Evolutionary conservation across 2,797 vertebrate species (phyloP), one percentile per base, ranked within the genome.

Genomic region (Esox masquinongy): DNA sequence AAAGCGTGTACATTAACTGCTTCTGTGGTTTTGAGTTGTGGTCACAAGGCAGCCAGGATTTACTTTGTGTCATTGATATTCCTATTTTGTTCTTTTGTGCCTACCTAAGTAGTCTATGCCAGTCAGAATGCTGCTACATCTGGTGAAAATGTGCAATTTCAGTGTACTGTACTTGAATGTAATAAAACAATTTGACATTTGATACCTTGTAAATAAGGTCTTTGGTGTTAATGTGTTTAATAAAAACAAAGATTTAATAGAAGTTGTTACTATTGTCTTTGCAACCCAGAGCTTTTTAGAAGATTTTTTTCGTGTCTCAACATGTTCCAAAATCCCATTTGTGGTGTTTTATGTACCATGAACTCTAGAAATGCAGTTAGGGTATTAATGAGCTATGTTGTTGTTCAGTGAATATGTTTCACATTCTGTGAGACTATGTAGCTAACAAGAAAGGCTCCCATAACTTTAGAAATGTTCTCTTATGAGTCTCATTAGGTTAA

Each of bases 81-180:
- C 88, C 79, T 84, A 84, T 90, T 83, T 90, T 72, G 87, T 86
- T 87, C 26, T 91, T 84, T 87, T 90, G 88, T 94, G 92, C 92
- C 90, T 93, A 88, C 87, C 36, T 89, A 82, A 91, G 88, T 90
- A 91, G 90, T 92, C 80, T 82, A 84, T 89, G 84, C 86, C 86
- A 87, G 91, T 93, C 88, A 90, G 92, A 93, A 92, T 93, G 93
- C 93, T 95, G 94, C 92, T 94, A 91, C 87, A 89, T 88, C 91
- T 94, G 90, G 92, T 94, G 91, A 92, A 91, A 88, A 92, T 92
- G 92, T 94, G 94, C 93, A 94, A 94, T 94, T 88, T 90, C 83
- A 81, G 89, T 93, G 92, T 93, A 90, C 89, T 93, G 91, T 92
- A 91, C 83, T 84, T 91, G 90, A 93, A 93, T 92, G 88, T 91